A percentile compares a stretch with the other conserved stretches of the same genome.
Conservation (phyloP, 2,888 invertebrate genomes). For the Mechanitis mazaeus region DNA sequence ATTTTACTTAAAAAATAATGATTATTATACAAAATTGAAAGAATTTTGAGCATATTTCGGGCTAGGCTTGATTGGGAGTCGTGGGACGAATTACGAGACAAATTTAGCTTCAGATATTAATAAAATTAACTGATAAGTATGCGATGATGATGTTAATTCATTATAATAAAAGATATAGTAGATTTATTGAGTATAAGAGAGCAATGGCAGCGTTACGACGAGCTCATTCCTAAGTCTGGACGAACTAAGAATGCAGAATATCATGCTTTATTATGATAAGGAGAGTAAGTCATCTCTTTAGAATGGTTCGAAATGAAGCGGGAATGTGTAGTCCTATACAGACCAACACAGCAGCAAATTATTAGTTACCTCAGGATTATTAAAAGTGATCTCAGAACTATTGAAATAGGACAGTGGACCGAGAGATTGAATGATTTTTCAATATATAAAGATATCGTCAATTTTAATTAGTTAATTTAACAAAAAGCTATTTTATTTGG, state of each 20-base stretch:
- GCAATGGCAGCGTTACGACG: constrained; percentile 24
- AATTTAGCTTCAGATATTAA: constrained; percentile 47
- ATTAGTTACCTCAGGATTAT: not conserved
- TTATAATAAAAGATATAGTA: constrained; percentile 46
- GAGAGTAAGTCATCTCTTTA: not conserved
- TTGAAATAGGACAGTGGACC: too few species aligned
- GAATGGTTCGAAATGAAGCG: not conserved
- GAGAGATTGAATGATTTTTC: too few species aligned
- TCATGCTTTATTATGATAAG: not conserved
- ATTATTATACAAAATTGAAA: constrained; percentile 30
- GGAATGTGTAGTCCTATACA: constrained; percentile 6
- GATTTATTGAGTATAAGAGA: constrained; percentile 45
- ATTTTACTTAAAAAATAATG: constrained; percentile 39
- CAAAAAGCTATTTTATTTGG: too few species aligned
- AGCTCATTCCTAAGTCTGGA: constrained; percentile 1
- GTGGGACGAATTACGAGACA: constrained; percentile 33
- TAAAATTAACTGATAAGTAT: constrained; percentile 44
- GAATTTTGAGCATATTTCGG: constrained; percentile 22
- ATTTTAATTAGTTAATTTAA: too few species aligned
- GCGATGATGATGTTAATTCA: constrained; percentile 39
- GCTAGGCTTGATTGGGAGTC: constrained; percentile 22
- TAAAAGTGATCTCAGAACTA: not conserved
- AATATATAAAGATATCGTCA: too few species aligned
- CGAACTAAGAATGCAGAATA: constrained; percentile 1
- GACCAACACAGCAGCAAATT: not conserved